These are phyloP conservation scores for Psittacula cyanocephala DNA, from an alignment of 2,113 vertebrate species.

Conservation along the genomic window DNA sequence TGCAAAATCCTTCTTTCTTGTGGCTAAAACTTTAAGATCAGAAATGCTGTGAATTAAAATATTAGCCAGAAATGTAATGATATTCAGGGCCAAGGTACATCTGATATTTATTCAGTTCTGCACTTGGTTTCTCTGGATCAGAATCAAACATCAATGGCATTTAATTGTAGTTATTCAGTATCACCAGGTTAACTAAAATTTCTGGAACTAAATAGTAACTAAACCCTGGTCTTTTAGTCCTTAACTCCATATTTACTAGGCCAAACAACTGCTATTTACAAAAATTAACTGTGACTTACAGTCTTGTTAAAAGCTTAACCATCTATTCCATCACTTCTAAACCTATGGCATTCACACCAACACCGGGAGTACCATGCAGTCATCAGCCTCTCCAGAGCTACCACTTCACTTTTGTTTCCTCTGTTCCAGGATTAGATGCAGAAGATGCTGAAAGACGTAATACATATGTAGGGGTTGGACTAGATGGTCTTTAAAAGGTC, in stretches of 20 bases:
- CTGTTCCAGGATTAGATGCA: background rate
- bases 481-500: background rate
- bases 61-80: background rate
- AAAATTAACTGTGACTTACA: background rate
- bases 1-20: background rate
- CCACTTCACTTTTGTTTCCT: background rate
- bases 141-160: background rate
- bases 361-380: background rate
- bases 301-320: background rate
- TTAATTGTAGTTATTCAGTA: background rate
- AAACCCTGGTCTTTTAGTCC: background rate
- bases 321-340: background rate
- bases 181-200: background rate
- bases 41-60: background rate
- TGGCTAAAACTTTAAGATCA: background rate
- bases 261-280: background rate
- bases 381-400: background rate
- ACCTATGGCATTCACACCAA: background rate
- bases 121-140: background rate
- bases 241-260: background rate
- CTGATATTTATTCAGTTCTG: background rate
- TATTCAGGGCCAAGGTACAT: background rate
- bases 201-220: background rate
- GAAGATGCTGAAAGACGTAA: background rate
- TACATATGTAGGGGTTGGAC: background rate